phyloP scores from a whole-genome alignment of 2,113 vertebrate genomes.

The Apteryx mantelli region DNA sequence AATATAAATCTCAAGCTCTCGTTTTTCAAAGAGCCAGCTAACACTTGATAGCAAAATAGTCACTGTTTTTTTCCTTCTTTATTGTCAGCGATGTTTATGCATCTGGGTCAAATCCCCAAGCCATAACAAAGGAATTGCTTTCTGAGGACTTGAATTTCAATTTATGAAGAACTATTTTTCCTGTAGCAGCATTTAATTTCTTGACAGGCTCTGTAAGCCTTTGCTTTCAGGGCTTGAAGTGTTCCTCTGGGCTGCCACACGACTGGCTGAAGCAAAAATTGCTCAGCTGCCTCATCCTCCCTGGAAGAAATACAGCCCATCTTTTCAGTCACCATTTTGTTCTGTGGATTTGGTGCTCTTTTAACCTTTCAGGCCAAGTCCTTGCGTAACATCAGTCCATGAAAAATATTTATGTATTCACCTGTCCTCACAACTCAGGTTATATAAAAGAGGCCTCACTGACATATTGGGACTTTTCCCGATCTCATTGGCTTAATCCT shows the following conservation, averaged over 20 bases:
- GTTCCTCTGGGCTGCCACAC: background rate
- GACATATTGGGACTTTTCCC: background rate
- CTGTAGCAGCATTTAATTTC: background rate
- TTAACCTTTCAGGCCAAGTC: background rate
- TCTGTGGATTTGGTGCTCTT: background rate
- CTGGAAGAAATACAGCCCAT: accelerated
- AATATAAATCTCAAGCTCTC: background rate
- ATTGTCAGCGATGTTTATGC: background rate
- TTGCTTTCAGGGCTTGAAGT: background rate
- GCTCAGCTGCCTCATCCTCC: background rate
- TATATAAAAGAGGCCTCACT: background rate
- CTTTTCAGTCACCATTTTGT: background rate
- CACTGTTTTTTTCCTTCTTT: background rate
- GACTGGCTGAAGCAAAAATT: background rate
- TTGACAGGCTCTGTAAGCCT: background rate
- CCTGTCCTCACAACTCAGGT: background rate
- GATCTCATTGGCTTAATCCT: background rate
- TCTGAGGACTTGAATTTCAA: background rate
- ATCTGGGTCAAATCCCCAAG: background rate
- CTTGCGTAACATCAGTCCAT: background rate
- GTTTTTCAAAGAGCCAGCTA: background rate
- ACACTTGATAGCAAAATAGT: background rate
- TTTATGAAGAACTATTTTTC: background rate
- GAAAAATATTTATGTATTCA: background rate
- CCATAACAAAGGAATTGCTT: background rate